Percentiles rank a stretch among this genome's conserved stretches.
Conservation (phyloP, 2,888 invertebrate genomes). For the Drosophila longiperda region DNA sequence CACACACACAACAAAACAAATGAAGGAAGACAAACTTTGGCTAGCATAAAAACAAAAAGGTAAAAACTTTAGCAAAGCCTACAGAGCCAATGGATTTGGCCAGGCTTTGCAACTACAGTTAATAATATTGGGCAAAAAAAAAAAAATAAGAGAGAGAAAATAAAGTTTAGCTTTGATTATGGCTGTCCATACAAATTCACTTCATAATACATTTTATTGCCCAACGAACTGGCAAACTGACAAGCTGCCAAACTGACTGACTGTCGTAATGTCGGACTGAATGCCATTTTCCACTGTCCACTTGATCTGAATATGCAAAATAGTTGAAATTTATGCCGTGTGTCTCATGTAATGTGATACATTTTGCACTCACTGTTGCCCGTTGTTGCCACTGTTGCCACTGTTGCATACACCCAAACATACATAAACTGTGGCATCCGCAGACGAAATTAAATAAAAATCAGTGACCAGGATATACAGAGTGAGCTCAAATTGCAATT, state of each 20-base stretch:
- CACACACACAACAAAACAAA: neutral
- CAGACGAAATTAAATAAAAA: slow-evolving; percentile 77
- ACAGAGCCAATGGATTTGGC: slow-evolving; percentile 66
- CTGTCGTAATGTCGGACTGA: slow-evolving; percentile 18
- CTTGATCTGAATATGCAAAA: slow-evolving; percentile 66
- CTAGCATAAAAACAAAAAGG: slow-evolving; percentile 72
- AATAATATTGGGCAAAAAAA: slow-evolving; percentile 62
- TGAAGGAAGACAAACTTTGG: slow-evolving; percentile 45
- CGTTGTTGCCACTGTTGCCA: neutral
- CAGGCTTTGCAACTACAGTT: slow-evolving; percentile 74
- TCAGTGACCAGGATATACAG: slow-evolving; percentile 67
- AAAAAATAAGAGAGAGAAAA: slow-evolving; percentile 7
- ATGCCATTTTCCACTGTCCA: slow-evolving; percentile 30
- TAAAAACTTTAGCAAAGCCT: slow-evolving; percentile 61
- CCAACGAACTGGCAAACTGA: slow-evolving; percentile 49
- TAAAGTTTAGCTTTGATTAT: slow-evolving; percentile 45
- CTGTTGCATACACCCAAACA: slow-evolving; percentile 9
- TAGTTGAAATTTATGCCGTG: slow-evolving; percentile 68
- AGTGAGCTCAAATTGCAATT: slow-evolving; percentile 79
- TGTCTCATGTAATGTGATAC: slow-evolving; percentile 73
- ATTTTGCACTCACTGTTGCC: slow-evolving; percentile 43
- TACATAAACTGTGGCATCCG: slow-evolving; percentile 51
- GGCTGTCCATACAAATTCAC: slow-evolving; percentile 54
- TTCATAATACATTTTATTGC: slow-evolving; percentile 63
- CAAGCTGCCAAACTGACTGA: slow-evolving; percentile 24